phyloP scores from a whole-genome alignment of 1,140 invertebrate genomes.

The Scaptomyza graminum region DNA sequence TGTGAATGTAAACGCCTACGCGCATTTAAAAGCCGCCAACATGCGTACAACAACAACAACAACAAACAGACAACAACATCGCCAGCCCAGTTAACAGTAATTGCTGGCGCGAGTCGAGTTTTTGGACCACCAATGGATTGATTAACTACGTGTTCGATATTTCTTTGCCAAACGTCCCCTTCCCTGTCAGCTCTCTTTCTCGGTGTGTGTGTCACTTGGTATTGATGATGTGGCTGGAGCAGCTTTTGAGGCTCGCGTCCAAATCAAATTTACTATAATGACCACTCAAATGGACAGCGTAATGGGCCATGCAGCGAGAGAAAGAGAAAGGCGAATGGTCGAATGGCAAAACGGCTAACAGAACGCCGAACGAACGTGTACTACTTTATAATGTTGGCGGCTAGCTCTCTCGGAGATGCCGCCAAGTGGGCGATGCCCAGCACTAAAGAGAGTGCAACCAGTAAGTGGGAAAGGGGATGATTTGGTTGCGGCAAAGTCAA shows the following conservation, averaged over 20 bases:
- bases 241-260: constrained; percentile 59
- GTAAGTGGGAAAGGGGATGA: too few species aligned
- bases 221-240: constrained; percentile 69
- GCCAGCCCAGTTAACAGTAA: constrained; percentile 72
- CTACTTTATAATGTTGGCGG: background rate
- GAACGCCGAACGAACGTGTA: background rate
- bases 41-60: constrained; percentile 47
- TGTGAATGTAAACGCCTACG: constrained; percentile 69
- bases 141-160: constrained; percentile 79
- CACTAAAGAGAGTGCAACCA: background rate
- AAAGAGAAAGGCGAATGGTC: constrained; percentile 32
- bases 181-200: constrained; percentile 7
- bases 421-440: constrained; percentile 43
- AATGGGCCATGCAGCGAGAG: constrained; percentile 58
- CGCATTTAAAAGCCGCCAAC: constrained; percentile 27
- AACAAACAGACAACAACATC: constrained; percentile 18
- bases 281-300: constrained; percentile 77
- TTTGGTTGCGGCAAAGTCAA: constrained; percentile 5
- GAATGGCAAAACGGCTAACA: constrained; percentile 4
- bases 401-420: constrained; percentile 8
- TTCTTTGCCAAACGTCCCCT: constrained; percentile 29
- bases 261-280: constrained; percentile 79
- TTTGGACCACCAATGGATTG: constrained; percentile 77
- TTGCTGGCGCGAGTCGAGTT: constrained; percentile 74
- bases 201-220: constrained; percentile 55